Evolutionary conservation across 2,797 vertebrate species (phyloP).

Genomic region (Mormyrops boulengeri): DNA sequence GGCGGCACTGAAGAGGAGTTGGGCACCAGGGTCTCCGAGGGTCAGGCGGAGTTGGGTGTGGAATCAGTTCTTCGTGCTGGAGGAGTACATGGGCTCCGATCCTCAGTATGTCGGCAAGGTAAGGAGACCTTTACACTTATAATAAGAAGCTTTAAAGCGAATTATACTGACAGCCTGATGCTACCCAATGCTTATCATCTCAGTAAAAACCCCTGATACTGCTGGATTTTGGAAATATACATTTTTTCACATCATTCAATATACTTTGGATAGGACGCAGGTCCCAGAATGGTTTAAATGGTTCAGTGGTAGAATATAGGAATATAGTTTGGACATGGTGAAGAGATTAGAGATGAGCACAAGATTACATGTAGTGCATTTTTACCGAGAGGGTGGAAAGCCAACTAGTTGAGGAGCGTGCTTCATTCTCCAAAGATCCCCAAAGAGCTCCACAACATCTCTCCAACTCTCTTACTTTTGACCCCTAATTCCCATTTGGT

Average conservation of each 20-base stretch:
- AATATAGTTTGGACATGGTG: not conserved
- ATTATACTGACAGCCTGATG: not conserved
- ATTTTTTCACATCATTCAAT: not conserved
- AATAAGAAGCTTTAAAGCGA: not conserved
- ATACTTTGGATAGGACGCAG: not conserved
- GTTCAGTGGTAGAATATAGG: not conserved
- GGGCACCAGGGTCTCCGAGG: slow-evolving; percentile 56
- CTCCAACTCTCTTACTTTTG: not conserved
- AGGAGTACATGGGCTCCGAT: slow-evolving; percentile 90
- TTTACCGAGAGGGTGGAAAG: not conserved
- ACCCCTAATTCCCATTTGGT: not conserved
- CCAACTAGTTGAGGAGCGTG: not conserved
- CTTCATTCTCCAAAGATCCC: not conserved
- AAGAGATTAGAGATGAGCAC: not conserved
- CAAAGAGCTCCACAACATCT: not conserved
- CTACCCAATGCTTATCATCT: not conserved
- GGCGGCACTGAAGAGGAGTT: slow-evolving; percentile 39
- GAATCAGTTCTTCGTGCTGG: slow-evolving; percentile 94
- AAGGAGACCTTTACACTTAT: slow-evolving; percentile 36
- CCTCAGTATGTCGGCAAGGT: slow-evolving; percentile 92
- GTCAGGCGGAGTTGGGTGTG: slow-evolving; percentile 91
- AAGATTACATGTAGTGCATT: not conserved
- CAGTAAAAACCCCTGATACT: not conserved
- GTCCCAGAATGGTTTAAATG: not conserved
- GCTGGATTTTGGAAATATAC: not conserved